Base-by-base conservation (phyloP, 64 coral and sea anemone species). In the Catalaphyllia jardinei region DNA sequence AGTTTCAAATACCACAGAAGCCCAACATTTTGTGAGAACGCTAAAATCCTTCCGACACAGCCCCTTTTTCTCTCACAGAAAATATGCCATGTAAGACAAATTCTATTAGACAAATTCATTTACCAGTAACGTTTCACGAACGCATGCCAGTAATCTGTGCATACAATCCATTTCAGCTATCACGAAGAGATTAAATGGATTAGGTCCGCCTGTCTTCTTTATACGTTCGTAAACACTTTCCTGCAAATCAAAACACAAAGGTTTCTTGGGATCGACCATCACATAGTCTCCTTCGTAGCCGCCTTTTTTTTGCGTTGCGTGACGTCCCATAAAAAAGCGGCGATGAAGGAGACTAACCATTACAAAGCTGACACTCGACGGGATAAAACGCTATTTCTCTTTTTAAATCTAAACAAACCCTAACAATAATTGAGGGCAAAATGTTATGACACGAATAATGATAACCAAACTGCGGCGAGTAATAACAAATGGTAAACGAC, bases 131-230 rank as follows among this genome's bases (percentile, higher is more conserved):
- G 94, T 93, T 65, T 99, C 97, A 64, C 94, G 83, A 19, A 99
- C 94, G 24, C 76, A 79, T 73, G 63, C 77, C 29, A 99, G 62
- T 16, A 99, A 69, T 75, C 83, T 83, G 28, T 89, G 89, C 97
- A 99, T 99, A 54, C 93, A 93, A 8, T 99, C 97, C 31, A 99
- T 94, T 49, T 99, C 97, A 12, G 97, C 88, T 50, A 99, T 75
- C 15, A 95, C 74, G 13, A 99, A 99, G 52, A 99, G 86, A 90
- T 95, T 99, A 72, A 99, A 99, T 20, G 97, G 85, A 15, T 77
- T 99, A 2, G 91, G 91, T 6, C 97, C 97, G 24, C 97, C 97
- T 33, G 91, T 69, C 59, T 93, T 95, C 86, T 99, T 99, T 82
- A 99, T 80, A 20, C 93, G 94, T 60, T 99, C 97, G 77, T 99